Percentiles rank a stretch among this genome's conserved stretches.
phyloP scores from a whole-genome alignment of 1,140 invertebrate species.

The Telenomus remus region DNA sequence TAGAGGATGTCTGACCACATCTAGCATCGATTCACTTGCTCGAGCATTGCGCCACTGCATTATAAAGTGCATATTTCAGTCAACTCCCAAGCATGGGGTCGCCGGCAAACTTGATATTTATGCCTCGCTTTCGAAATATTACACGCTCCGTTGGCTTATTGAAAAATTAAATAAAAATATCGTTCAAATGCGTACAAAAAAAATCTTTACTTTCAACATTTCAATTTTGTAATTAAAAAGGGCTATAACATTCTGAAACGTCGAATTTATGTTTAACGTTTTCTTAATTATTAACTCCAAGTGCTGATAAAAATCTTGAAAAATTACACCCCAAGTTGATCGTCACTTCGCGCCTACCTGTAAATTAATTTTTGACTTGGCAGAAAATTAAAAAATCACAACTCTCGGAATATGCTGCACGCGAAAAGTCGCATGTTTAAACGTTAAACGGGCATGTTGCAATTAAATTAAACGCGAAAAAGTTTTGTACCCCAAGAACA shows the following conservation, averaged over 20 bases:
- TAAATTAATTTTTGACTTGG: constrained; percentile 27
- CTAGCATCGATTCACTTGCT: constrained; percentile 57
- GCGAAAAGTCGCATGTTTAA: constrained; percentile 30
- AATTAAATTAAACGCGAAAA: constrained; percentile 46
- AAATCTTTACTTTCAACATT: too few relatives aligned
- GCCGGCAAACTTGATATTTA: not conserved
- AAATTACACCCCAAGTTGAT: too few relatives aligned
- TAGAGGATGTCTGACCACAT: constrained; percentile 61
- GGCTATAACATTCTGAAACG: too few relatives aligned
- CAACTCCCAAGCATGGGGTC: not conserved
- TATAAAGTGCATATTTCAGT: constrained; percentile 52
- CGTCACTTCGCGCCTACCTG: not conserved
- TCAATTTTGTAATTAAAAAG: too few relatives aligned
- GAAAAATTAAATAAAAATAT: too few relatives aligned
- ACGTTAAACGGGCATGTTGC: constrained; percentile 6
- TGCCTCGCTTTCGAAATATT: not conserved
- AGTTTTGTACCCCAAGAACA: constrained; percentile 31
- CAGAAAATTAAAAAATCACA: constrained; percentile 26
- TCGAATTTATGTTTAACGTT: too few relatives aligned
- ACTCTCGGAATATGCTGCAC: constrained; percentile 13
- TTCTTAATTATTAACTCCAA: too few relatives aligned
- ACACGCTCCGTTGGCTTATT: not conserved
- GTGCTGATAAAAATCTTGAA: too few relatives aligned
- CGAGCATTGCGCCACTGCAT: constrained; percentile 36
- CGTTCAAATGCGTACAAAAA: too few relatives aligned